phyloP scores from a whole-genome alignment of 1,140 invertebrate genomes.

The Wasmannia auropunctata region DNA sequence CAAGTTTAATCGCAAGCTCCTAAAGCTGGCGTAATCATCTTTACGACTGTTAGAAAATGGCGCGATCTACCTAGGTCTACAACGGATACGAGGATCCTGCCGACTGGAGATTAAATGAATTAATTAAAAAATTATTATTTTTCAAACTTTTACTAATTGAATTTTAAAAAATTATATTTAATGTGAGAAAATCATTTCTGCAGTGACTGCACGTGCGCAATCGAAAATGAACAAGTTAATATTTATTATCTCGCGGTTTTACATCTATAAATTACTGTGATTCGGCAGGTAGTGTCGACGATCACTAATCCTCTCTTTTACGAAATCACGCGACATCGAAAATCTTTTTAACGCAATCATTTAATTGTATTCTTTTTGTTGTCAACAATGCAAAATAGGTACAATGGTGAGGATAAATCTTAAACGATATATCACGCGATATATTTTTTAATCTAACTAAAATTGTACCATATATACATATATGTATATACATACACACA shows the following conservation, averaged over 20 bases:
- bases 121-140: conserved; percentile 3
- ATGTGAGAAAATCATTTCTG: neutral
- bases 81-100: neutral
- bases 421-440: neutral
- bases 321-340: neutral
- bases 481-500: neutral
- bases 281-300: too few relatives aligned
- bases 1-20: conserved; percentile 50
- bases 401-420: neutral
- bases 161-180: neutral
- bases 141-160: neutral
- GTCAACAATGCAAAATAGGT: neutral
- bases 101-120: neutral
- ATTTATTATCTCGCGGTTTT: neutral
- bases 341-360: neutral
- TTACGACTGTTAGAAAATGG: conserved; percentile 33
- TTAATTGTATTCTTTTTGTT: neutral
- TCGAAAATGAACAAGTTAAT: conserved; percentile 22
- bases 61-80: neutral
- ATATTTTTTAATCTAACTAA: conserved; percentile 20
- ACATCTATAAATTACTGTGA: neutral
- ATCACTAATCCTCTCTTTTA: neutral
- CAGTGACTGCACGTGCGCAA: neutral
- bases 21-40: conserved; percentile 57
- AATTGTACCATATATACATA: neutral